Evolutionary conservation across 2,113 vertebrate species (phyloP).

Genomic region (Leucopsar rothschildi): DNA sequence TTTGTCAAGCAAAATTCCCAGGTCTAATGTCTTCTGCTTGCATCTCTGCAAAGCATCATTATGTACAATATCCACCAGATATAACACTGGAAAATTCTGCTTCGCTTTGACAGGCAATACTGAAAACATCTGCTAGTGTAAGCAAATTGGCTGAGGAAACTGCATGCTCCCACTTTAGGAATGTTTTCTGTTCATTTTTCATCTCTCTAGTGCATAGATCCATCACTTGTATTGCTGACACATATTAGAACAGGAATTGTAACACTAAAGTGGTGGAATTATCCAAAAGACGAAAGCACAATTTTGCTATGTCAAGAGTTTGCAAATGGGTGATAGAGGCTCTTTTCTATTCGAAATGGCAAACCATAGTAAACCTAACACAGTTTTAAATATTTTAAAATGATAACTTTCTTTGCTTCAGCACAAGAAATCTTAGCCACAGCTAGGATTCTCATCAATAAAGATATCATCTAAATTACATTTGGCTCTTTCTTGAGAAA

Average conservation of each 20-base stretch:
- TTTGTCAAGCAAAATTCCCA: neutral
- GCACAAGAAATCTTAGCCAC: neutral
- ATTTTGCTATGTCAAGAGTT: neutral
- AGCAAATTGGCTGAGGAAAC: conserved; percentile 14
- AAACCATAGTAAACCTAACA: neutral
- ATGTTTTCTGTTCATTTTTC: neutral
- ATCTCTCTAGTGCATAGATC: neutral
- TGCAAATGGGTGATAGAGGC: neutral
- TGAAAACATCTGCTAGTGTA: neutral
- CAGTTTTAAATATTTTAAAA: neutral
- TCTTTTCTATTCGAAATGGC: neutral
- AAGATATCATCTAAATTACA: neutral
- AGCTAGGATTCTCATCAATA: neutral
- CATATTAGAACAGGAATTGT: neutral
- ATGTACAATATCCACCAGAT: neutral
- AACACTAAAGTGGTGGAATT: neutral
- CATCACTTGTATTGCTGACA: neutral
- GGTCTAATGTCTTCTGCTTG: neutral
- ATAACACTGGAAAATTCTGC: neutral
- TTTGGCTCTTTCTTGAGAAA: neutral
- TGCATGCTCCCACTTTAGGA: neutral
- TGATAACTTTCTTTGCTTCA: neutral
- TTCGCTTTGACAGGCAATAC: conserved; percentile 3
- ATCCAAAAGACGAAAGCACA: neutral
- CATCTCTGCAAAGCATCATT: neutral